Conservation (phyloP, 2,888 invertebrate species). For the Dolomedes plantarius region DNA sequence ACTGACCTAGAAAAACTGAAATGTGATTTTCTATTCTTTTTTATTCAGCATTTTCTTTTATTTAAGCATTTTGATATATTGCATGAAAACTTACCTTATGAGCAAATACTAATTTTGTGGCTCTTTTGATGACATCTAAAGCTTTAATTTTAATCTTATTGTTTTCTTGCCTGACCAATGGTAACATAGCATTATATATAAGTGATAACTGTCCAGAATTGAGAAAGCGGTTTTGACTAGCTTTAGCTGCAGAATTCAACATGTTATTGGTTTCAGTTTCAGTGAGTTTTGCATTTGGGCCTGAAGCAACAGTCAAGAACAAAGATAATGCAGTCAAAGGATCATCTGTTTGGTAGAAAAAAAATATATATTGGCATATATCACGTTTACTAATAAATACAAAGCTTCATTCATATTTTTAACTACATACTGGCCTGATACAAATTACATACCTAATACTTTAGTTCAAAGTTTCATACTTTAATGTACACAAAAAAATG, state of each 20-base stretch:
- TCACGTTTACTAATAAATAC: no score
- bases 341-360: conserved; percentile 20
- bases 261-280: conserved; percentile 30
- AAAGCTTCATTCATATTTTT: no score
- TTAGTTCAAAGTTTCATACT: no score
- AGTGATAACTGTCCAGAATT: conserved; percentile 48
- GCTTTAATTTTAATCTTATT: conserved; percentile 43
- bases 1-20: no score
- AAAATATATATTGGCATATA: no score
- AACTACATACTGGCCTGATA: no score
- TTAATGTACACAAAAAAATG: no score
- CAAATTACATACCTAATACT: no score
- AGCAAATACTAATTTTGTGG: conserved; percentile 45
- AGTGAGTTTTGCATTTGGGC: conserved; percentile 7
- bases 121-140: conserved; percentile 42
- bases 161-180: conserved; percentile 32
- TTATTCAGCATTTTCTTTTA: no score
- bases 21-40: no score
- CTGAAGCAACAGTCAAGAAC: conserved; percentile 46
- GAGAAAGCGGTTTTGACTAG: conserved; percentile 29
- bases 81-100: no score
- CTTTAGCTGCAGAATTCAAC: conserved; percentile 45
- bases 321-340: conserved; percentile 38
- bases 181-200: conserved; percentile 57
- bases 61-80: no score